Base-by-base conservation (phyloP, 2,113 vertebrate genomes). In the Nansenia antarctica region DNA sequence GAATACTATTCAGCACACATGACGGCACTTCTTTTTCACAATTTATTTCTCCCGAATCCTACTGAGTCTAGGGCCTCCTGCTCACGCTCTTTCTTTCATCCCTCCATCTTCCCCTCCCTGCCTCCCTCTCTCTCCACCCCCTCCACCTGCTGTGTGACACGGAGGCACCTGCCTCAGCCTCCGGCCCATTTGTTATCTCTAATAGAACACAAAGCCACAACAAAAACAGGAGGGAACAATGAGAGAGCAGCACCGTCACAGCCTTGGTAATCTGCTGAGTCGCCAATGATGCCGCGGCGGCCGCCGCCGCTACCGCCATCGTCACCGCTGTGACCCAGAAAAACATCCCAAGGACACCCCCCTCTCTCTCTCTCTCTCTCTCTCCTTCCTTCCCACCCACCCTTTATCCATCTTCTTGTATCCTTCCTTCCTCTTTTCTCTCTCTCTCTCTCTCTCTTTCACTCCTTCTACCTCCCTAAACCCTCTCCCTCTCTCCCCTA, bases 151-250 rank as follows among this genome's bases (percentile, higher is more conserved):
- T 82, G 74, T 67, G 52, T 73, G 53, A 63, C 74, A 52, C 70
- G 64, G 63, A 65, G 57, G 72, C 76, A 85, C 76, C 83, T 83
- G 77, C 45, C 62, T 83, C 53, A 75, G 69, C 74, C 75, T 73
- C 61, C 74, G 77, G 76, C 65, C 72, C 82, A 66, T 74, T 61
- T 80, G 64, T 80, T 82, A 79, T 73, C 74, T 78, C 59, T 69
- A 77, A 82, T 77, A 73, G 32, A 83, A 85, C 70, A 73, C 6
- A 54, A 77, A 76, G 37, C 62, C 65, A 73, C 71, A 70, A 72
- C 72, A 69, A 73, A 74, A 77, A 62, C 61, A 82, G 37, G 75
- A 82, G 37, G 75, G 57, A n/a, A 54, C 72, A 70, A 73, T 53
- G 2, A 14, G n/a, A 55, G 53, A 0, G 9, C 74, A 0, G 9